phyloP scores from a whole-genome alignment of 64 coral and sea anemone species.

The Montipora foliosa region DNA sequence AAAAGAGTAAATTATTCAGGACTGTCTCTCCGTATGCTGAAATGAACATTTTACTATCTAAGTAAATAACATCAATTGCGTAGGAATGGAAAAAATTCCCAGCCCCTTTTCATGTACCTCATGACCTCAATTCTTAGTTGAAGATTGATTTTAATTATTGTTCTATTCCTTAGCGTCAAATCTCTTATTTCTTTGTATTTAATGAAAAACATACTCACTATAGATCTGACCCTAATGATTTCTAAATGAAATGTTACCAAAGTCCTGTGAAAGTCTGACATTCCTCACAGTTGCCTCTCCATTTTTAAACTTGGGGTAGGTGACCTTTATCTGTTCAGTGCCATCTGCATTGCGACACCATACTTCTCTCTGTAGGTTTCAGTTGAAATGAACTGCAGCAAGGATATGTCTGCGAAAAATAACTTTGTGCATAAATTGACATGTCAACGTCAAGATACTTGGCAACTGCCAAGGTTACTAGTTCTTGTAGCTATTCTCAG shows the following conservation, averaged over 20 bases:
- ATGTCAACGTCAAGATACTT: no score
- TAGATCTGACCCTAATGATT: no score
- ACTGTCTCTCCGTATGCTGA: no score
- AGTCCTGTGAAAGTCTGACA: constrained; percentile 23
- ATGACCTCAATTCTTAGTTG: no score
- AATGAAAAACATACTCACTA: background rate
- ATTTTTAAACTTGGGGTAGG: background rate
- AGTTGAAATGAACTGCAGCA: constrained; percentile 40
- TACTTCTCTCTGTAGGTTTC: constrained; percentile 9
- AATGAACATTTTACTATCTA: no score
- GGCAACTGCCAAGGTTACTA: background rate
- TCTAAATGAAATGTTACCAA: background rate
- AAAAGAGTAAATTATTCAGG: no score
- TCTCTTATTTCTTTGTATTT: background rate
- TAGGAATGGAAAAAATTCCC: no score
- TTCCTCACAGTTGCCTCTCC: constrained; percentile 29
- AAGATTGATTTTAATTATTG: no score
- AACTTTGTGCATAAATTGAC: background rate
- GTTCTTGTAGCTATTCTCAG: background rate
- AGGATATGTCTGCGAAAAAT: constrained; percentile 36
- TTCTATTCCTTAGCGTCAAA: no score
- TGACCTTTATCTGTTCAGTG: constrained; percentile 9
- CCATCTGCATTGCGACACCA: background rate
- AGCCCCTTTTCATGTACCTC: no score
- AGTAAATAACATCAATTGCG: no score